Evolutionary conservation across 35 echinoderm and acorn worm genomes (phyloP).

Genomic region (Lytechinus pictus): DNA sequence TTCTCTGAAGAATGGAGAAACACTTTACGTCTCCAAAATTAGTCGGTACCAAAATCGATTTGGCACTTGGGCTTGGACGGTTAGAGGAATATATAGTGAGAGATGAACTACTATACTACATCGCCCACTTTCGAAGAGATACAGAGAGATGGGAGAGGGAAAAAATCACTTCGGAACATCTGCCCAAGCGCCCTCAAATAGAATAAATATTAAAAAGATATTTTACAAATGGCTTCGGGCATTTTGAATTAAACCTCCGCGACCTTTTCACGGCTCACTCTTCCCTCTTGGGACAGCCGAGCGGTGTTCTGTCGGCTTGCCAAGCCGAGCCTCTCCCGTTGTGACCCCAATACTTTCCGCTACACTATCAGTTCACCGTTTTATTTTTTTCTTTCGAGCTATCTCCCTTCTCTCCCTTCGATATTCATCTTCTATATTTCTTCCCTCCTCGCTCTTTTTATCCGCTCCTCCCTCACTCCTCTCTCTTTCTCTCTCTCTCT

Average conservation of each 20-base stretch:
- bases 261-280: conserved; percentile 32
- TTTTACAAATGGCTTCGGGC: conserved; percentile 30
- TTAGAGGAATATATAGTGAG: not conserved
- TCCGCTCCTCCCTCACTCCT: no score
- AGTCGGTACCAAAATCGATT: no score
- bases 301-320: conserved; percentile 5
- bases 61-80: no score
- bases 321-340: not conserved
- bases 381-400: not conserved
- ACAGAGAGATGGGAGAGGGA: not conserved
- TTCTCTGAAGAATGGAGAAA: no score
- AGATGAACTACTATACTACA: not conserved
- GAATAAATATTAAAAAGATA: conserved; percentile 20
- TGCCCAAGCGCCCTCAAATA: not conserved
- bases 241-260: conserved; percentile 35
- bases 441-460: no score
- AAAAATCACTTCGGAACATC: conserved; percentile 8
- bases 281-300: not conserved
- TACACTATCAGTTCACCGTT: not conserved
- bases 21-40: no score
- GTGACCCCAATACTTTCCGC: not conserved
- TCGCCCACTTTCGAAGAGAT: not conserved
- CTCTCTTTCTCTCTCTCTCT: not conserved
- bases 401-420: no score
- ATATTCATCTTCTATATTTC: no score